A percentile compares a stretch with the other conserved stretches of the same genome.
phyloP scores from a whole-genome alignment of 1,140 invertebrate species.

The Brachionus koreanus region DNA sequence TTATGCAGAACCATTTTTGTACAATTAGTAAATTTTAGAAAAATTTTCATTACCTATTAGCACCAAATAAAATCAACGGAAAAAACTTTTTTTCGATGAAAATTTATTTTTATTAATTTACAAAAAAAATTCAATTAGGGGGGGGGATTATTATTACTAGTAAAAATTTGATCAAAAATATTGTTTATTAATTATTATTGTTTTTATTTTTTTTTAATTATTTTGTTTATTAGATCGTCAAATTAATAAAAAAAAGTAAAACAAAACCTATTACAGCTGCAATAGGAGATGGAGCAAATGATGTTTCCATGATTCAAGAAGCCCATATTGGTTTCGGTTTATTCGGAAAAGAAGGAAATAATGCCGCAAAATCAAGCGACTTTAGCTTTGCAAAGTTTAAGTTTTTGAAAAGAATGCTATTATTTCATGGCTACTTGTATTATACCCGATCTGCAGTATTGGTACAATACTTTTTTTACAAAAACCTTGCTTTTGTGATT shows the following conservation, averaged over 20 bases:
- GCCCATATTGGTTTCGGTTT: slow-evolving; percentile 79
- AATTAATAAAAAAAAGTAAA: slow-evolving; percentile 78
- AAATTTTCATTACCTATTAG: no score
- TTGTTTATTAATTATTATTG: neutral
- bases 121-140: no score
- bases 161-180: neutral
- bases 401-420: slow-evolving; percentile 73
- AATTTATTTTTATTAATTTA: no score
- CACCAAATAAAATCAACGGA: no score
- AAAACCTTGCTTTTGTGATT: slow-evolving; percentile 99
- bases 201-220: neutral
- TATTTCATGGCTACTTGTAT: slow-evolving; percentile 88
- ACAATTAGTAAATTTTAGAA: no score
- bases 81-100: no score
- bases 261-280: slow-evolving; percentile 78
- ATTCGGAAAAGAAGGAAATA: slow-evolving; percentile 86
- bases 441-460: slow-evolving; percentile 87
- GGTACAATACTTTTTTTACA: slow-evolving; percentile 93
- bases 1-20: no score
- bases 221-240: slow-evolving; percentile 71
- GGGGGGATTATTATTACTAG: no score
- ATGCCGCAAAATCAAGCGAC: slow-evolving; percentile 94
- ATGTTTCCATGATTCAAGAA: slow-evolving; percentile 78
- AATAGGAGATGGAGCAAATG: slow-evolving; percentile 71
- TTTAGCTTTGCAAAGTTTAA: slow-evolving; percentile 92